phyloP scores from a whole-genome alignment of 2,797 vertebrate genomes.

The Hozukius guyotensis region DNA sequence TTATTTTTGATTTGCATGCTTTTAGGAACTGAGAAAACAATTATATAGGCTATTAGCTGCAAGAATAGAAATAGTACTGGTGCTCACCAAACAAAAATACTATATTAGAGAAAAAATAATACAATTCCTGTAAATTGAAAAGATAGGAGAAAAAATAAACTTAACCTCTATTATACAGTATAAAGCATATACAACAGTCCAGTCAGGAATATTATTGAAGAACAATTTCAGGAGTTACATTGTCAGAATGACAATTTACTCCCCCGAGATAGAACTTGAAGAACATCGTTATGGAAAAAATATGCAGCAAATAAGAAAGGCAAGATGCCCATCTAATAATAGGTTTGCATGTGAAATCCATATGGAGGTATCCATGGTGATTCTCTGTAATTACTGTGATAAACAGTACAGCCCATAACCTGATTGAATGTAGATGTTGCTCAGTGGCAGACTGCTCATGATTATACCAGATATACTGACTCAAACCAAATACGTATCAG shows the following conservation, averaged over 20 bases:
- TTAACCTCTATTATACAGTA: background rate
- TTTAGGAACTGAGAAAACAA: slow-evolving; percentile 38
- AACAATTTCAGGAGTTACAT: background rate
- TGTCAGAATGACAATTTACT: background rate
- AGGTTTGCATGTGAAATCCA: slow-evolving; percentile 3
- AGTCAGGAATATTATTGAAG: background rate
- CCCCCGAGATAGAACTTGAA: background rate
- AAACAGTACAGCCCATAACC: slow-evolving; percentile 4
- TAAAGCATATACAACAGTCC: background rate
- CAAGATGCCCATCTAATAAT: background rate
- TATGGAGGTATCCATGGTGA: background rate
- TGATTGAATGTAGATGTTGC: background rate
- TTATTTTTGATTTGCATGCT: slow-evolving; percentile 50
- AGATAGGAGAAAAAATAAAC: slow-evolving; percentile 2
- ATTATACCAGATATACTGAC: background rate
- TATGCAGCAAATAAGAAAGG: background rate
- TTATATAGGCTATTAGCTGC: slow-evolving; percentile 18
- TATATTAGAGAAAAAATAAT: background rate
- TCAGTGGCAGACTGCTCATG: background rate
- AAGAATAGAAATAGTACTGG: background rate
- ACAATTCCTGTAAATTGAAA: background rate
- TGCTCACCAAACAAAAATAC: slow-evolving; percentile 1
- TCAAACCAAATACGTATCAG: slow-evolving; percentile 7
- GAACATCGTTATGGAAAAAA: background rate
- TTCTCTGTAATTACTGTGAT: slow-evolving; percentile 22